Evolutionary conservation across 2,888 invertebrate genomes (phyloP).

Genomic region (Lobophora halterata): DNA sequence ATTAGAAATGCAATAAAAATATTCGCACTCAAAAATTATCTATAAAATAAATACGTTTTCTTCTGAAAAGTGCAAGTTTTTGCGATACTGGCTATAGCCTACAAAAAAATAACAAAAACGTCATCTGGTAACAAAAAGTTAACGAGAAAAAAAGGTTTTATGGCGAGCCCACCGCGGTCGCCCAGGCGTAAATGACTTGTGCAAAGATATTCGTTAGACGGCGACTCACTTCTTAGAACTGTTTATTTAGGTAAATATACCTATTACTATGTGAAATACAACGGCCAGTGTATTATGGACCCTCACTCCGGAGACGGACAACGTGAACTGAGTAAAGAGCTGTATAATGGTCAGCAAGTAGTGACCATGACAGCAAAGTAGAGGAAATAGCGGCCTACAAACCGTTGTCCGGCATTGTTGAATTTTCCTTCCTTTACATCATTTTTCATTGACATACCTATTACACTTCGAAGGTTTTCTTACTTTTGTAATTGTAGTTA

Average conservation of each 20-base stretch:
- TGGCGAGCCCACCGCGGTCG: conserved; percentile 39
- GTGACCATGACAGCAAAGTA: conserved; percentile 48
- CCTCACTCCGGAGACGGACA: conserved; percentile 17
- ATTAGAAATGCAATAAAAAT: conserved; percentile 19
- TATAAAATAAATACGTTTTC: conserved; percentile 4
- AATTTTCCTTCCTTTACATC: conserved; percentile 50
- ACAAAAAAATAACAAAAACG: conserved; percentile 25
- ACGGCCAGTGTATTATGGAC: conserved; percentile 40
- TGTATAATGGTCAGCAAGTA: conserved; percentile 38
- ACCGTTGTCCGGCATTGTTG: conserved; percentile 42
- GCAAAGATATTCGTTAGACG: conserved; percentile 53
- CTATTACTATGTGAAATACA: conserved; percentile 45
- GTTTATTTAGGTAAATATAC: conserved; percentile 51
- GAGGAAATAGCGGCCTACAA: conserved; percentile 60
- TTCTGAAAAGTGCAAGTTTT: conserved; percentile 22
- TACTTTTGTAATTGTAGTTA: no score
- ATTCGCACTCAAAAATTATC: neutral
- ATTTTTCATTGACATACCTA: conserved; percentile 27
- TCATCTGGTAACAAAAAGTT: conserved; percentile 29
- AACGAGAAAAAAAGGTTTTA: conserved; percentile 30
- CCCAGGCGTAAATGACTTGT: conserved; percentile 54
- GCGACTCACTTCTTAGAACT: conserved; percentile 52
- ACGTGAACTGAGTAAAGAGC: conserved; percentile 16
- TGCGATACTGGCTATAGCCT: conserved; percentile 17
- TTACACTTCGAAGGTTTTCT: no score